Conservation (phyloP, 2,797 vertebrate species). For the Denticeps clupeoides region DNA sequence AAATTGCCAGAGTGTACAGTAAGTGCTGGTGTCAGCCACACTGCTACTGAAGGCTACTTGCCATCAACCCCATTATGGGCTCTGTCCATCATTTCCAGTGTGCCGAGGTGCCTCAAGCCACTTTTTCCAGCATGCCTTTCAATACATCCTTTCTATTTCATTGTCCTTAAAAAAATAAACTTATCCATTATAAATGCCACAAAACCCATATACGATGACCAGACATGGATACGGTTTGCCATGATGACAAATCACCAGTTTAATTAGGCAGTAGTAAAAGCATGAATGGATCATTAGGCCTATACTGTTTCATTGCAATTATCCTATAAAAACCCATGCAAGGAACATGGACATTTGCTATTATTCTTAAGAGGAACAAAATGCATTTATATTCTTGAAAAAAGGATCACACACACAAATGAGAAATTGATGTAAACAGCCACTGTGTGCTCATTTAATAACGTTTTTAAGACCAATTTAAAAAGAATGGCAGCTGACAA, state of each 20-base stretch:
- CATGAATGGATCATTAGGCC: too few species aligned
- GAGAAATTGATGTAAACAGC: constrained; percentile 42
- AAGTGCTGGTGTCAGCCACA: constrained; percentile 37
- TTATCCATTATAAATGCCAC: too few species aligned
- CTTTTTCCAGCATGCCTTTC: background rate
- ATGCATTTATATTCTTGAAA: too few species aligned
- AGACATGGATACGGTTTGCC: too few species aligned
- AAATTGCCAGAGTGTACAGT: constrained; percentile 56
- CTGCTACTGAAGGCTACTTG: constrained; percentile 10
- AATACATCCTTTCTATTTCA: background rate
- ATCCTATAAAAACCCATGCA: too few species aligned
- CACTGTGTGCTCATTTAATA: constrained; percentile 37
- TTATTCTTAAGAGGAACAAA: constrained; percentile 20
- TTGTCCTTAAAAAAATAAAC: too few species aligned
- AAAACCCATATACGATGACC: too few species aligned
- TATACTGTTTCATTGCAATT: too few species aligned
- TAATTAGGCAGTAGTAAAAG: too few species aligned
- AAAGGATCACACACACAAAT: constrained; percentile 38
- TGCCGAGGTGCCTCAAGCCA: too few species aligned
- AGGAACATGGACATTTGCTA: constrained; percentile 25
- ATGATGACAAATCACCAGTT: too few species aligned
- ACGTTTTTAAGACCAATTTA: constrained; percentile 60
- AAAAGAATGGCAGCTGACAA: constrained; percentile 55
- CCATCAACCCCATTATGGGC: constrained; percentile 2
- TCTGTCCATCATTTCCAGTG: background rate